A percentile compares a stretch with the other conserved stretches of the same genome.
Conservation (phyloP, 2,113 vertebrate genomes). For the Rattus rattus region DNA sequence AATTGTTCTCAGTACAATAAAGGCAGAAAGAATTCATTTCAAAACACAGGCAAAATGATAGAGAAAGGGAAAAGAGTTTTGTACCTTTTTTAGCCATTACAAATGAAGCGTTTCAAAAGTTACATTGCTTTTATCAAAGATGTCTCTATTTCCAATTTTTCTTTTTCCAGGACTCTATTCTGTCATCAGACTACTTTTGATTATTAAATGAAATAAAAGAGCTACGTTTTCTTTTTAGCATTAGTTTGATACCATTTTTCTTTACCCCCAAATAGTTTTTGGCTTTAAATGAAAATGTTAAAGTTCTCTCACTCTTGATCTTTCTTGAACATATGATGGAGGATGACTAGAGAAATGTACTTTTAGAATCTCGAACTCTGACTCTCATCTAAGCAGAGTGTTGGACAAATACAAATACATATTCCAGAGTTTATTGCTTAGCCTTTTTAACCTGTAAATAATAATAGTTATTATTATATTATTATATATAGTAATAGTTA, state of each 20-base stretch:
- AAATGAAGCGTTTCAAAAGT: not conserved
- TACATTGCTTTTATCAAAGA: constrained; percentile 3
- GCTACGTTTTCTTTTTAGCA: constrained; percentile 72
- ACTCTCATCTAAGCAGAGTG: constrained; percentile 32
- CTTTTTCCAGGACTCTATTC: not conserved
- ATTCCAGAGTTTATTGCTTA: not conserved
- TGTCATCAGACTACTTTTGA: constrained; percentile 57
- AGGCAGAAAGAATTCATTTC: constrained; percentile 40
- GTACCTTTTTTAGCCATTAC: not conserved
- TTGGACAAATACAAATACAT: not conserved
- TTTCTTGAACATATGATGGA: constrained; percentile 60
- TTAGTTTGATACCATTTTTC: constrained; percentile 71
- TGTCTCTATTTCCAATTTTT: constrained; percentile 17
- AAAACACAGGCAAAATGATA: constrained; percentile 35
- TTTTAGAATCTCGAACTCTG: not conserved
- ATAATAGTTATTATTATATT: too few relatives aligned
- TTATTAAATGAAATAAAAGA: constrained; percentile 72
- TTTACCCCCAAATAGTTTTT: constrained; percentile 68
- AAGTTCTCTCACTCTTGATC: constrained; percentile 55
- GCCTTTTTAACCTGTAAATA: not conserved
- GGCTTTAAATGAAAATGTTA: constrained; percentile 78
- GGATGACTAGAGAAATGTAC: not conserved
- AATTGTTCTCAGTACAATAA: constrained; percentile 33
- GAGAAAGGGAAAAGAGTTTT: not conserved
- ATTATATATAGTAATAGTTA: too few relatives aligned